Evolutionary conservation across 2,888 invertebrate species (phyloP).

Genomic region (Uloborus plumipes): DNA sequence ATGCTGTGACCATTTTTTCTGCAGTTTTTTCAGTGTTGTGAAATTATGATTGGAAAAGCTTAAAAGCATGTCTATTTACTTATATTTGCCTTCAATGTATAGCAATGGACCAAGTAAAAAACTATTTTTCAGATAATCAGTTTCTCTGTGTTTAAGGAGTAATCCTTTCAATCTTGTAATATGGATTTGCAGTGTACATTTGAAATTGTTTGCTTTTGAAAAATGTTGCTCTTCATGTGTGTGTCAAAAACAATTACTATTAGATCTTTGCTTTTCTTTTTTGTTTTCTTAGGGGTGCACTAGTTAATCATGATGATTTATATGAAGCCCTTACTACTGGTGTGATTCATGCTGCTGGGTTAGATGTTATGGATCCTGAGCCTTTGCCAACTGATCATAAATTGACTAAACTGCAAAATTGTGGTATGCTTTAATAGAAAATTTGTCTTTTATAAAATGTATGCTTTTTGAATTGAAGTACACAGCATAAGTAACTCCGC

Average conservation of each 20-base stretch:
- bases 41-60: too few relatives aligned
- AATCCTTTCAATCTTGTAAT: background rate
- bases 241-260: background rate
- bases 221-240: too few relatives aligned
- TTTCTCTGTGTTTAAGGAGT: too few relatives aligned
- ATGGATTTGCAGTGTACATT: background rate
- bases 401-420: conserved; percentile 71
- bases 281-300: conserved; percentile 70
- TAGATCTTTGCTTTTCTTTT: background rate
- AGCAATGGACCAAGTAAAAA: too few relatives aligned
- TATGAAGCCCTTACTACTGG: conserved; percentile 80
- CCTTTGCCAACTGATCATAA: conserved; percentile 85
- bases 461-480: too few relatives aligned
- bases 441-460: too few relatives aligned
- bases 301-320: conserved; percentile 82
- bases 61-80: too few relatives aligned
- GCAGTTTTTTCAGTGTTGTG: too few relatives aligned
- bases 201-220: background rate
- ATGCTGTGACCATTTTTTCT: too few relatives aligned
- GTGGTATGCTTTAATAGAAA: conserved; percentile 37
- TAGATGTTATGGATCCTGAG: conserved; percentile 93
- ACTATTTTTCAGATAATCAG: too few relatives aligned
- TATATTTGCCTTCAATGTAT: too few relatives aligned
- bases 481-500: too few relatives aligned
- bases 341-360: conserved; percentile 84